Conservation (phyloP, 2,113 vertebrate species). For the Crotalus tigris region DNA sequence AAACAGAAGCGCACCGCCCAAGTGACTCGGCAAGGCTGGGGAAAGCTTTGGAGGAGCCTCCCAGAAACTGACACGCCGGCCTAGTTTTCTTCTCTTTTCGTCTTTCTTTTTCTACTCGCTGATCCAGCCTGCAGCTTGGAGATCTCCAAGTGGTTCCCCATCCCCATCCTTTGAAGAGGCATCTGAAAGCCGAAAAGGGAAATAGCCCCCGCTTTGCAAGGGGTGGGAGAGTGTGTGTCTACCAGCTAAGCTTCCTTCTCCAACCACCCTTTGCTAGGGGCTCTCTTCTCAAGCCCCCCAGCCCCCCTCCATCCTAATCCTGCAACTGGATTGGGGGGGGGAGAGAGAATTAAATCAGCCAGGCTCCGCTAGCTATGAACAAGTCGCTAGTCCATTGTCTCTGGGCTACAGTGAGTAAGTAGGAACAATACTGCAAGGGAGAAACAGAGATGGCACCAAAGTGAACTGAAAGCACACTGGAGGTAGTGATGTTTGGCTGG, state of each 20-base stretch:
- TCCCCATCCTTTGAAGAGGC: conserved; percentile 10
- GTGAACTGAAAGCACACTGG: background rate
- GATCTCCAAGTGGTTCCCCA: background rate
- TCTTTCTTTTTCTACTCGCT: background rate
- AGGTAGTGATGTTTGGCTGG: background rate
- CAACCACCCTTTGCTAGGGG: background rate
- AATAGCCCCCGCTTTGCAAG: conserved; percentile 16
- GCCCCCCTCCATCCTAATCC: background rate
- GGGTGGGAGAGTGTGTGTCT: conserved; percentile 8
- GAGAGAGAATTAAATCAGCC: background rate
- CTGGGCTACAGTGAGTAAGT: background rate
- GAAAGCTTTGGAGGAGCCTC: background rate
- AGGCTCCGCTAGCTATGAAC: background rate
- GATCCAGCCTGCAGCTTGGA: background rate
- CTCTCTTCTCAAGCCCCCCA: too few relatives aligned
- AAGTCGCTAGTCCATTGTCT: background rate
- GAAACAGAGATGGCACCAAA: background rate
- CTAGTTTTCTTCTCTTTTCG: background rate
- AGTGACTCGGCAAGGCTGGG: background rate
- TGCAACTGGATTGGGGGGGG: background rate
- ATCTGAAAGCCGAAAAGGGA: conserved; percentile 7
- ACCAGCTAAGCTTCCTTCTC: background rate
- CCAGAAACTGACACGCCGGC: background rate
- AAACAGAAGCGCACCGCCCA: background rate
- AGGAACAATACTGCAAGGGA: conserved; percentile 6